Conservation (phyloP, 2,888 invertebrate species). For the Seira musarum region DNA sequence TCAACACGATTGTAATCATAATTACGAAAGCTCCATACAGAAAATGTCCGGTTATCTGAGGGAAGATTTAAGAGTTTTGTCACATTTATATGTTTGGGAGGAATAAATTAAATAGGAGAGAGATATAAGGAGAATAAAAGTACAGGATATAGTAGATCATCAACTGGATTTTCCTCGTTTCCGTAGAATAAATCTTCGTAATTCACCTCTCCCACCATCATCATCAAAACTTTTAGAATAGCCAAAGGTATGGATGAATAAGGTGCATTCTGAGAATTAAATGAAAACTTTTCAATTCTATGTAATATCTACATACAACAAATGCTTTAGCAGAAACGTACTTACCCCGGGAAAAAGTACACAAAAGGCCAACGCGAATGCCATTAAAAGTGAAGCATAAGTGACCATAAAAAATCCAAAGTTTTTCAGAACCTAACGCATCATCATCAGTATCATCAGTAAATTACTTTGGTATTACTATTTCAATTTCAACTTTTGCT, state of each 20-base stretch:
- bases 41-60: conserved; percentile 66
- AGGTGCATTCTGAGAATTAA: conserved; percentile 63
- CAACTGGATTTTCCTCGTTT: conserved; percentile 64
- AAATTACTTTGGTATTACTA: neutral
- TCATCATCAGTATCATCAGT: no score
- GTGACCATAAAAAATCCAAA: conserved; percentile 69
- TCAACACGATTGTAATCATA: conserved; percentile 68
- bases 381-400: conserved; percentile 65
- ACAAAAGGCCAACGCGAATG: conserved; percentile 67
- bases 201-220: conserved; percentile 69
- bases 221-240: conserved; percentile 68
- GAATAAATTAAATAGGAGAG: neutral
- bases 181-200: conserved; percentile 69
- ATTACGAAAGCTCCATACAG: conserved; percentile 68
- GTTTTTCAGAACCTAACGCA: conserved; percentile 62
- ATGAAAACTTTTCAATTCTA: neutral
- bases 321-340: neutral
- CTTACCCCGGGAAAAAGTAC: conserved; percentile 68
- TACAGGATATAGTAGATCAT: conserved; percentile 53
- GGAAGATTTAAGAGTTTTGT: conserved; percentile 11
- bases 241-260: conserved; percentile 68
- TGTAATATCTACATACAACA: neutral
- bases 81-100: neutral
- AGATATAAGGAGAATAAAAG: neutral
- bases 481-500: neutral